phyloP scores from a whole-genome alignment of 2,888 invertebrate species.

The Linnaemya tessellans region DNA sequence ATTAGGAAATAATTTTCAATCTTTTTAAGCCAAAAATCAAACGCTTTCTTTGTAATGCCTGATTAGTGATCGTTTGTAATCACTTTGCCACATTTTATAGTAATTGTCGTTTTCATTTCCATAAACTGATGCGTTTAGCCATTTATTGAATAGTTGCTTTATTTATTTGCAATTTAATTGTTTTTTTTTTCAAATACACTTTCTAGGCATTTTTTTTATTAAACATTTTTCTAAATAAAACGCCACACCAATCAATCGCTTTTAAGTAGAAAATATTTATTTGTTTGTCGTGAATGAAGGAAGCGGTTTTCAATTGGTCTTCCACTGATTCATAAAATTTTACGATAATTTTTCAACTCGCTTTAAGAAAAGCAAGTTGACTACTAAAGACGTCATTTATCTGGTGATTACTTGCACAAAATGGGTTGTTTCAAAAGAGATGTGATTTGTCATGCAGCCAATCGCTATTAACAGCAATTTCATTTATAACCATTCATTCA shows the following conservation, averaged over 20 bases:
- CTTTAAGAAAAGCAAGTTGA: constrained; percentile 14
- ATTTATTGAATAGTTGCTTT: constrained; percentile 4
- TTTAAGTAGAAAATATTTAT: constrained; percentile 46
- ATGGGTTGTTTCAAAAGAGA: neutral
- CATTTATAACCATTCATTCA: neutral
- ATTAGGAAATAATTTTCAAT: neutral
- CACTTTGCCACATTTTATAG: constrained; percentile 46
- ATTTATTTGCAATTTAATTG: constrained; percentile 49
- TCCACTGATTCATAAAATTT: constrained; percentile 66
- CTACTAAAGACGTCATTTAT: constrained; percentile 35
- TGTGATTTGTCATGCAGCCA: neutral
- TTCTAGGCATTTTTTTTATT: constrained; percentile 7
- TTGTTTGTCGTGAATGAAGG: constrained; percentile 45
- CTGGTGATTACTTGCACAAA: neutral
- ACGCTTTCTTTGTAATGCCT: constrained; percentile 27
- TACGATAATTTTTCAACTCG: constrained; percentile 44
- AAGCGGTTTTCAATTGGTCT: constrained; percentile 39
- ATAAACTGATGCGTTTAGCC: constrained; percentile 6
- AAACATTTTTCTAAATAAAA: constrained; percentile 34
- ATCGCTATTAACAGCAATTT: neutral
- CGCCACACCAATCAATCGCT: constrained; percentile 53
- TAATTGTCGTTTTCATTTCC: constrained; percentile 5
- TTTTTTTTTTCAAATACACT: constrained; percentile 6
- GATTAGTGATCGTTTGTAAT: constrained; percentile 61
- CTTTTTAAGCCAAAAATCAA: constrained; percentile 24